Evolutionary conservation across 1,140 invertebrate species (phyloP), one percentile per base, ranked within the genome.

Genomic region (Acromyrmex heyeri): DNA sequence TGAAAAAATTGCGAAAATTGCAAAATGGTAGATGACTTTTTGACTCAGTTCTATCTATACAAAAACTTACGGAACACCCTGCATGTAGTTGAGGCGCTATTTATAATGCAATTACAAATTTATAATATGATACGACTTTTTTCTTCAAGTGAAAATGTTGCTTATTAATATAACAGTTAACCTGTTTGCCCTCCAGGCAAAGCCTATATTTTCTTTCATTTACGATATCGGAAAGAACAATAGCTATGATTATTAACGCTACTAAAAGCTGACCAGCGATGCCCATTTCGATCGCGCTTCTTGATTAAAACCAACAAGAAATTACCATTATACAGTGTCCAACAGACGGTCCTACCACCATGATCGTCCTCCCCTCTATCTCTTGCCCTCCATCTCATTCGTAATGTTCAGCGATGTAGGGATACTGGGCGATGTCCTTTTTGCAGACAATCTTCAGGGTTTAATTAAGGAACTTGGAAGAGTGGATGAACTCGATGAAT

Each of bases 381-480:
- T 86, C 67, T 50, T 73, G 76, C 85, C 72, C 89, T 73, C 78
- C 88, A 79, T 81, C 73, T 67, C 57, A 90, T 88, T 88, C 82
- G 89, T 91, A 90, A 91, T 73, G 88, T 88, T 79, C 75, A 85
- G 62, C 73, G 85, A 44, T 44, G 38, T 44, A 44, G 87, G 76
- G 88, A 59, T 73, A 90, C 73, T 81, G 77, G 91, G 85, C 91
- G 94, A 95, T 95, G 94, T 94, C 92, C 94, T 95, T 95, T 95
- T 95, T 93, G 93, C 89, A 93, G 93, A 94, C 93, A 94, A 95
- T 95, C 95, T 95, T 95, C 93, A 92, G 92, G 93, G 93, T 95
- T 95, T 95, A 95, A 95, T 95, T 95, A 95, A 95, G 94, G 93
- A 94, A 95, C 93, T 95, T 90, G 92, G 90, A 67, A 87, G 92